A percentile compares a stretch with the other conserved stretches of the same genome.
Conservation (phyloP, 1,140 invertebrate species). For the Macrocentrus cingulum region DNA sequence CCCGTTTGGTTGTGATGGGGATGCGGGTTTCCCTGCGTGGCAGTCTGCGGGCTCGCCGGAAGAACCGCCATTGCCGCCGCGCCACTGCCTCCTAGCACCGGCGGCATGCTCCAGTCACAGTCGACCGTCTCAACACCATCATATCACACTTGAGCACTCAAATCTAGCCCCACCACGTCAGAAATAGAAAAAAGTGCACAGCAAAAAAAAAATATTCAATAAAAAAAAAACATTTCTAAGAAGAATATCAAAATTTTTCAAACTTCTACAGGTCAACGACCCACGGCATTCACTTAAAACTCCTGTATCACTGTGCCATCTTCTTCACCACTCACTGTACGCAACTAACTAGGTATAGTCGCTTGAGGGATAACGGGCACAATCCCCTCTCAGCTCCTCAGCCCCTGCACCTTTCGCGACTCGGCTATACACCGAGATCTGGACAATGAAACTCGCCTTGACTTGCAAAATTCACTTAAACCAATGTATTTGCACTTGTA, state of each 20-base stretch:
- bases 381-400: neutral
- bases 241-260: no score
- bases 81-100: conserved; percentile 57
- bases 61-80: conserved; percentile 57
- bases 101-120: conserved; percentile 45
- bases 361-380: conserved; percentile 15
- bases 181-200: neutral
- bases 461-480: neutral
- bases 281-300: conserved; percentile 9
- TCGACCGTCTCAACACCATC: conserved; percentile 5
- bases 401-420: neutral
- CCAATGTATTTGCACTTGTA: neutral
- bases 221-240: no score
- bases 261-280: conserved; percentile 14
- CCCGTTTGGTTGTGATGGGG: conserved; percentile 40
- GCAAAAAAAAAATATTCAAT: neutral
- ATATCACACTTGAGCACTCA: neutral
- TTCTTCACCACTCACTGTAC: conserved; percentile 18
- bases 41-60: conserved; percentile 58
- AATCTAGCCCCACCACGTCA: neutral
- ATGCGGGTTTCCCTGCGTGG: conserved; percentile 52
- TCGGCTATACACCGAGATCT: neutral
- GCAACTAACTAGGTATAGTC: conserved; percentile 3
- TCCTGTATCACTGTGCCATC: conserved; percentile 23
- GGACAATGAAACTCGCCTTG: neutral